Percentiles rank a stretch among this genome's conserved stretches.
phyloP scores from a whole-genome alignment of 2,797 vertebrate species.

The Gorsachius magnificus region DNA sequence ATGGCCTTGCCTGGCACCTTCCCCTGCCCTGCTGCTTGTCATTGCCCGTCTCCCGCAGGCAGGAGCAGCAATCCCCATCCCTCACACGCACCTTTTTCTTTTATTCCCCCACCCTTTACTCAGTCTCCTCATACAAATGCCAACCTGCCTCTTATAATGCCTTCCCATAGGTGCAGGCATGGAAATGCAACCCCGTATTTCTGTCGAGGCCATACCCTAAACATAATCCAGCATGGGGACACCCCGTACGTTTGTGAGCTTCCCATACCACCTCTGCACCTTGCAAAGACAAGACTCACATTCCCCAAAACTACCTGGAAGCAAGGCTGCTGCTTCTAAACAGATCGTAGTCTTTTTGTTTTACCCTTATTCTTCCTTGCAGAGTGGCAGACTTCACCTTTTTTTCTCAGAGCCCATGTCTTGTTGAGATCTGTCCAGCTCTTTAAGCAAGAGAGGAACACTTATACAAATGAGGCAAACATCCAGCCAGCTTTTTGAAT shows the following conservation, averaged over 20 bases:
- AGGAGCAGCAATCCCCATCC: background rate
- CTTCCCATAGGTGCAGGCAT: rapidly evolving
- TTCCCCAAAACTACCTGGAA: background rate
- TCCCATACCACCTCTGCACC: background rate
- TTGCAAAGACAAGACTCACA: background rate
- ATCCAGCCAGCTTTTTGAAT: background rate
- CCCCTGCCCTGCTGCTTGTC: background rate
- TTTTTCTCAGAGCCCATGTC: background rate
- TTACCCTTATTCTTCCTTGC: background rate
- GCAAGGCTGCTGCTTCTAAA: background rate
- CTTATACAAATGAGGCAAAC: background rate
- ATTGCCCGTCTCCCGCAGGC: background rate
- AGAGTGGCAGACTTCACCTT: background rate
- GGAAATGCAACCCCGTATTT: background rate
- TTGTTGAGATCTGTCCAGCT: background rate
- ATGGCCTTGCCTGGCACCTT: background rate
- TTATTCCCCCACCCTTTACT: background rate
- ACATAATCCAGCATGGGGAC: background rate
- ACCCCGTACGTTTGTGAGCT: background rate
- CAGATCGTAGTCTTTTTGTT: background rate
- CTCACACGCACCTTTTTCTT: background rate
- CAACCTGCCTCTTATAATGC: background rate
- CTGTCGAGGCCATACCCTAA: background rate
- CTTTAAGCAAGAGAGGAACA: background rate
- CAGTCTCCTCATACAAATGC: background rate